Conservation (phyloP, 2,888 invertebrate species). For the Listrodromus nycthemerus region DNA sequence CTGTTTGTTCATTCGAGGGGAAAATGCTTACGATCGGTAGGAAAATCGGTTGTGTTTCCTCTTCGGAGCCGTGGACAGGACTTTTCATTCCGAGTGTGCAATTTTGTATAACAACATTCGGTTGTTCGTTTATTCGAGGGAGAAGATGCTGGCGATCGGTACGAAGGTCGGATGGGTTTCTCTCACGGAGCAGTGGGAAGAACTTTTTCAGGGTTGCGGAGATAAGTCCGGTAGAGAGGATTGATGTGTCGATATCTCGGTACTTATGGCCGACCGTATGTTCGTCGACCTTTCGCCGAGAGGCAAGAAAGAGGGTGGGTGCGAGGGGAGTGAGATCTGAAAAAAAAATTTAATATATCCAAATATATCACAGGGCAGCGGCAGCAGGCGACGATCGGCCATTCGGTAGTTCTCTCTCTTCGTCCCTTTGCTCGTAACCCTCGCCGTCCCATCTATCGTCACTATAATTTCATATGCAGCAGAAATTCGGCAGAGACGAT, state of each 20-base stretch:
- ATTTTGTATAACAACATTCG: not conserved
- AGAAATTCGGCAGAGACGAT: conserved; percentile 74
- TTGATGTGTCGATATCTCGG: conserved; percentile 65
- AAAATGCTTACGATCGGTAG: conserved; percentile 8
- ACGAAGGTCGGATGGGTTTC: not conserved
- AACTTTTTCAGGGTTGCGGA: not conserved
- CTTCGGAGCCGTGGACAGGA: not conserved
- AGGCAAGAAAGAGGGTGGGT: conserved; percentile 45
- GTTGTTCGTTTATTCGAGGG: not conserved
- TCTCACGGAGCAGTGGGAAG: not conserved
- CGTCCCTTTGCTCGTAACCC: conserved; percentile 24
- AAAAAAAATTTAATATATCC: conserved; percentile 84
- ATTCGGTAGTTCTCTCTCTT: conserved; percentile 77
- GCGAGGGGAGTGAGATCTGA: conserved; percentile 32
- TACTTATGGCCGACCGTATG: conserved; percentile 18
- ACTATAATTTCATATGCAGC: conserved; percentile 84
- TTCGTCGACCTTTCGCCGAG: conserved; percentile 1
- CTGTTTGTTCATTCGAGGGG: conserved; percentile 41
- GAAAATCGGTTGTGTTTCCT: not conserved
- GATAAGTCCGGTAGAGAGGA: conserved; percentile 48
- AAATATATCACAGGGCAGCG: conserved; percentile 82
- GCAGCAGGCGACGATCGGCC: conserved; percentile 83
- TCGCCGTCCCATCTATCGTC: conserved; percentile 26
- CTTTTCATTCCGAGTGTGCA: not conserved
- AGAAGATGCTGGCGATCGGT: not conserved